These are phyloP conservation scores for Chrysaora quinquecirrha DNA, from an alignment of 30 jellyfish, hydroid and myxozoan species.

Conservation along the genomic window DNA sequence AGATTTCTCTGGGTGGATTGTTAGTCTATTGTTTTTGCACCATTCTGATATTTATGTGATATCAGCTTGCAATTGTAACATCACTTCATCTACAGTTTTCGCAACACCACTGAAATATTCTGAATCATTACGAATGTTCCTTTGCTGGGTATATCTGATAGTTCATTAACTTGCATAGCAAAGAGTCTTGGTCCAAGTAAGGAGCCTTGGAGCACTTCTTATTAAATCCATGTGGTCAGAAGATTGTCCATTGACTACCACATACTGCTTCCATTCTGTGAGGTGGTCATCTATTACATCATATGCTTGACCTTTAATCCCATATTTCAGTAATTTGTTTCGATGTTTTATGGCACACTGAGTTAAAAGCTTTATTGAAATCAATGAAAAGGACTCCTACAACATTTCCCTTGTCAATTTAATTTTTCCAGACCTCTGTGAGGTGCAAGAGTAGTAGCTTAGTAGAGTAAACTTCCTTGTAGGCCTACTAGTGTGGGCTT, in stretches of 20 bases:
- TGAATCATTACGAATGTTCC: slow-evolving; percentile 39
- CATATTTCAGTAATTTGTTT: not conserved
- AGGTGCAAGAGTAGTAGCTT: slow-evolving; percentile 1
- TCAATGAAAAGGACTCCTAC: slow-evolving; percentile 69
- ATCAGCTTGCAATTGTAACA: slow-evolving; percentile 27
- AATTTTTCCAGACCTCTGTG: slow-evolving; percentile 61
- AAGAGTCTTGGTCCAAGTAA: slow-evolving; percentile 61
- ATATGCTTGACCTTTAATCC: slow-evolving; percentile 34
- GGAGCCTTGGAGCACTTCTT: slow-evolving; percentile 69
- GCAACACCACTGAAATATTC: slow-evolving; percentile 62
- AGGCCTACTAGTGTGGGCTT: slow-evolving; percentile 39
- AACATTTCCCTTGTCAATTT: slow-evolving; percentile 47
- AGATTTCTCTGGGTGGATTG: no score
- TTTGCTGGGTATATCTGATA: slow-evolving; percentile 30
- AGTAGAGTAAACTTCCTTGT: slow-evolving; percentile 22
- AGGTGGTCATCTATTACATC: slow-evolving; percentile 37
- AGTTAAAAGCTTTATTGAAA: slow-evolving; percentile 55
- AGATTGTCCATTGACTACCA: slow-evolving; percentile 55
- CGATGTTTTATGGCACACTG: slow-evolving; percentile 22
- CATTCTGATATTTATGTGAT: slow-evolving; percentile 36
- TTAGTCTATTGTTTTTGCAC: slow-evolving; percentile 46
- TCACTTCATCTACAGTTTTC: slow-evolving; percentile 53
- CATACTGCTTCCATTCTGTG: slow-evolving; percentile 43
- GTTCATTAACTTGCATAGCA: slow-evolving; percentile 38
- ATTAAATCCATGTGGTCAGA: slow-evolving; percentile 16